Evolutionary conservation across 1,140 invertebrate species (phyloP), one percentile per base, ranked within the genome.

Genomic region (Drosophila pectinifera): DNA sequence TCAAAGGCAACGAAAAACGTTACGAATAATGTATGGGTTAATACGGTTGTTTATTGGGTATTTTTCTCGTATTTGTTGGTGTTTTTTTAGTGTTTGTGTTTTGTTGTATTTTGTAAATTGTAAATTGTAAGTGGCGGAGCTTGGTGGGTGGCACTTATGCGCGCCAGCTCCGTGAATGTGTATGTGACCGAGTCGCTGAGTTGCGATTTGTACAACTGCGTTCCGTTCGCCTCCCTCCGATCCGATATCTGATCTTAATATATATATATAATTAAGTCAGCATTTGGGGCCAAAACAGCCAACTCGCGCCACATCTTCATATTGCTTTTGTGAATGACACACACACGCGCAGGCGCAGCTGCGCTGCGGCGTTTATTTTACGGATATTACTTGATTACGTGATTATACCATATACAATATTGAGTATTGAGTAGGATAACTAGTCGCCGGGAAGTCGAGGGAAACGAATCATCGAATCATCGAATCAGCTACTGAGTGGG

Each of bases 261-360:
- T 28, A 28, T 14, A 7, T 39, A 16, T 56, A 49, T 51, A 51
- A 26, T 39, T 51, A 31, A 43, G 59, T 64, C 59, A 64, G 64
- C 64, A 49, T 65, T 22, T 53, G 49, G 64, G 64, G 59, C 45
- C 36, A 68, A 68, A 51, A 65, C 64, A 62, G 76, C 46, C 56
- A 80, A 80, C 81, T 85, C 81, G 73, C 45, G 81, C 75, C 81
- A 84, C 81, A 84, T 77, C 63, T 81, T 63, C 43, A 85, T 84
- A 84, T 84, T 84, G 81, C 81, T 84, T 84, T 84, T 84, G 64
- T 85, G 81, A 84, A 85, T 84, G 83, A 83, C 49, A 68, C 62
- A 76, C 76, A 57, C 49, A 53, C 62, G 81, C 69, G 67, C n/a
- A n/a, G n/a, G n/a, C n/a, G n/a, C n/a, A n/a, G n/a, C n/a, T n/a